A percentile compares a stretch with the other conserved stretches of the same genome.
Evolutionary conservation across 2,113 vertebrate species (phyloP).

Genomic region (Anoura caudifer): DNA sequence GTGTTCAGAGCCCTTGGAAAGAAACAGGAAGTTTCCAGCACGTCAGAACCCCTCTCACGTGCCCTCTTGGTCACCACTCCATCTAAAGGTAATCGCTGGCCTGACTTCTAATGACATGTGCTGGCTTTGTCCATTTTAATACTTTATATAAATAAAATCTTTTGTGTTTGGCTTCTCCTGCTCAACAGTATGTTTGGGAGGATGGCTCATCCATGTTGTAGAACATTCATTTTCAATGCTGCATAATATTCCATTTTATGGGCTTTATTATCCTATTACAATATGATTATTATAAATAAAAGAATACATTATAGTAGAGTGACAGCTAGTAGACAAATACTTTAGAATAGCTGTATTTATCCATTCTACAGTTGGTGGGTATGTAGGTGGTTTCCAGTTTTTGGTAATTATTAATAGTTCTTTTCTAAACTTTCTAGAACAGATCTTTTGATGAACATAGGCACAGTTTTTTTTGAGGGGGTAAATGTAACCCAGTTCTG

Average conservation of each 20-base stretch:
- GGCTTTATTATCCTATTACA: background rate
- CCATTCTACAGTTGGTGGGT: background rate
- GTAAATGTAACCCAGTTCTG: background rate
- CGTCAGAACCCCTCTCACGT: background rate
- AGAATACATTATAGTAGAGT: background rate
- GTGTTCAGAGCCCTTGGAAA: background rate
- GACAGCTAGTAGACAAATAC: background rate
- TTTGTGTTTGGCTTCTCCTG: background rate
- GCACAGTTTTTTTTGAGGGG: background rate
- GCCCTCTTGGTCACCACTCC: too few species aligned
- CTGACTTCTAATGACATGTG: background rate
- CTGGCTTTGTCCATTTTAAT: background rate
- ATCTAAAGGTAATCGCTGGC: background rate
- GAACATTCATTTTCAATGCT: background rate
- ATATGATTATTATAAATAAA: background rate
- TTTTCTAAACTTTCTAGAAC: background rate
- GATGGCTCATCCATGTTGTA: background rate
- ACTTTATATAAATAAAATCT: background rate
- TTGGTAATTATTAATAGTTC: background rate
- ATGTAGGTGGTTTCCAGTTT: background rate
- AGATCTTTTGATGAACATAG: background rate
- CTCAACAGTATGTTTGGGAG: background rate
- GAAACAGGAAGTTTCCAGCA: background rate
- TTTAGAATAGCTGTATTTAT: background rate
- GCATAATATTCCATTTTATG: background rate